Base-by-base conservation (phyloP, 2,113 vertebrate genomes). In the Odocoileus virginianus region DNA sequence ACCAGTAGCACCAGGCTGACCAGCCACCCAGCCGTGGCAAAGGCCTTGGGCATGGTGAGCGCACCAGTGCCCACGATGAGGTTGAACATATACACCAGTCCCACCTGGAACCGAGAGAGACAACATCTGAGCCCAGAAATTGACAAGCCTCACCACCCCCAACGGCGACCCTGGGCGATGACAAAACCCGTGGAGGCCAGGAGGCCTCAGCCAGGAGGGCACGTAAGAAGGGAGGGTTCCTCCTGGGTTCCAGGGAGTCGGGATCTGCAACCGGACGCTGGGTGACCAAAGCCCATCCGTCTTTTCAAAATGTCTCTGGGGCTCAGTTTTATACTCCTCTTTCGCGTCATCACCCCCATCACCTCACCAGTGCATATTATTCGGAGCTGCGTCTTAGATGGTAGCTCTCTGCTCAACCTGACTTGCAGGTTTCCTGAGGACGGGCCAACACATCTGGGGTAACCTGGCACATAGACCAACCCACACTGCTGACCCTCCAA, bases 21-120 rank as follows among this genome's bases (percentile, higher is more conserved):
- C 0, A 99, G 99, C 99, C 99, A 99, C 5, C 99, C 99, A 0
- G 99, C 99, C 0, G 98, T 97, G 3, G 99, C 99, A 47, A 99
- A 99, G 97, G 99, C 99, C 98, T 99, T 99, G 16, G 99, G 99
- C 99, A 99, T 99, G 85, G 99, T 99, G 94, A 99, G 99, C 0
- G 99, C 99, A 17, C 99, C 99, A 0, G 99, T 99, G 28, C 99
- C 99, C 0, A 99, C 99, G 0, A 99, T 99, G 97, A 99, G 99
- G 97, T 99, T 99, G 97, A 99, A 99, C 99, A 99, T 99, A 97
- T 99, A 99, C 95, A 99, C 99, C 98, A 99, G 98, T 28, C 99
- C 99, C n/a, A 99, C 99, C 99, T 99, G 98, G 28, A 98, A 97
- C 2, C 84, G 54, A 21, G 50, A 97, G 83, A 96, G 0, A 1